A percentile compares a stretch with the other conserved stretches of the same genome.
Conservation (phyloP, 2,797 vertebrate species). For the Buphagus erythrorhynchus region DNA sequence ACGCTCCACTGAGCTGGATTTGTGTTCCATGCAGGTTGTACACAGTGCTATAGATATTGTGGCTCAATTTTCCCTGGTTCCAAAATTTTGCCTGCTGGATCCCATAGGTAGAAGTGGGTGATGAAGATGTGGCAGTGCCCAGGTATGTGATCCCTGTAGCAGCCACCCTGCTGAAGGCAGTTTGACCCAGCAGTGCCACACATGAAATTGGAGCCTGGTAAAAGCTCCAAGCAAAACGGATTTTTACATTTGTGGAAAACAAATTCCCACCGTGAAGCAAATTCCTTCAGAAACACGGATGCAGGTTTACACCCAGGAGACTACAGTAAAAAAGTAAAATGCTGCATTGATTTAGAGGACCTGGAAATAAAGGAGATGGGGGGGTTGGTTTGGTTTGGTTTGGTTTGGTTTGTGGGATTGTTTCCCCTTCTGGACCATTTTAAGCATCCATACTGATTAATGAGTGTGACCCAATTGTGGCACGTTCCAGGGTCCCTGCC, state of each 20-base stretch:
- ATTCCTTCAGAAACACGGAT: background rate
- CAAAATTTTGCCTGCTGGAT: background rate
- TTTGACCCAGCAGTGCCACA: background rate
- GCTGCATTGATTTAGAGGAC: background rate
- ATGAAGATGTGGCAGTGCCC: background rate
- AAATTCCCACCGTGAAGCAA: background rate
- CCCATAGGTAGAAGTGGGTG: accelerated
- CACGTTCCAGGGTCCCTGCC: background rate
- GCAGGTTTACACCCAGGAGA: background rate
- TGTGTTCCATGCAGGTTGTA: background rate
- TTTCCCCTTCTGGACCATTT: background rate
- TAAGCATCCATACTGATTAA: accelerated
- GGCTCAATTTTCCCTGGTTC: background rate
- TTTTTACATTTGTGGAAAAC: background rate
- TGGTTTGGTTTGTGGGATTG: no score
- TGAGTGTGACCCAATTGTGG: background rate
- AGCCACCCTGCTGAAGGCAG: background rate
- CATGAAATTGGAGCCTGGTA: background rate
- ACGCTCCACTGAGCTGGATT: background rate
- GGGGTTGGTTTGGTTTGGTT: accelerated
- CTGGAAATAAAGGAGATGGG: background rate
- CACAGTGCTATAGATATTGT: background rate
- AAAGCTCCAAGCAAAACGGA: background rate
- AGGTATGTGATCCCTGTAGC: background rate
- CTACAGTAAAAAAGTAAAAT: background rate